Base-by-base conservation (phyloP, 35 echinoderm and acorn worm genomes). In the Amphiura filiformis region DNA sequence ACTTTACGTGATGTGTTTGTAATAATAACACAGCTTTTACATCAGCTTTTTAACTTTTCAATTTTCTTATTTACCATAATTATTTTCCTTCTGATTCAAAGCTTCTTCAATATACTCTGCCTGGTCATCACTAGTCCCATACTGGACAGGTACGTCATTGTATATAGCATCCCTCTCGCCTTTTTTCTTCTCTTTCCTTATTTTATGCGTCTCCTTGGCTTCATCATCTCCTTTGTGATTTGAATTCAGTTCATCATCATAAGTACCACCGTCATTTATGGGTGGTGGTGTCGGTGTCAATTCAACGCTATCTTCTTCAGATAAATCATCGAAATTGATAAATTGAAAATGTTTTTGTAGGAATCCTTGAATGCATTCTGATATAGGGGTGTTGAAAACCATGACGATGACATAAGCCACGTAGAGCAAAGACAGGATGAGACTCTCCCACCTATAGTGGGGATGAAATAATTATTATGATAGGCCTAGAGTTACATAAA, bases 381-480 rank as follows among this genome's bases (percentile, higher is more conserved):
- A 91, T 84, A 93, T 39, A 32, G 2, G 0, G 35, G 40, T 1
- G 64, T 93, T 93, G 36, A 88, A 93, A 36, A 64, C 87, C 86
- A 93, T 40, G 0, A 88, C 36, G 26, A 87, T 17, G 35, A 93
- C 83, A 65, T 93, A 93, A 32, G 35, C 61, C 1, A 88, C 34
- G 65, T 93, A 93, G 12, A 87, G 75, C 15, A 88, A 7, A 47
- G 80, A 18, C 7, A 93, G 80, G 17, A 84, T 88, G 1, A 88
- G 34, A 38, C 85, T 86, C 80, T 93, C 91, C 85, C 81, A 93
- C 91, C 91, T 93, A 28, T 1, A n/a, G n/a, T n/a, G n/a, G n/a
- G n/a, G n/a, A n/a, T n/a, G n/a, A n/a, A n/a, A n/a, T n/a, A n/a
- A n/a, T n/a, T n/a, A n/a, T n/a, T n/a, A n/a, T n/a, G n/a, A n/a